Evolutionary conservation across 2,888 invertebrate genomes (phyloP).

Genomic region (Pantelozetes paolii): DNA sequence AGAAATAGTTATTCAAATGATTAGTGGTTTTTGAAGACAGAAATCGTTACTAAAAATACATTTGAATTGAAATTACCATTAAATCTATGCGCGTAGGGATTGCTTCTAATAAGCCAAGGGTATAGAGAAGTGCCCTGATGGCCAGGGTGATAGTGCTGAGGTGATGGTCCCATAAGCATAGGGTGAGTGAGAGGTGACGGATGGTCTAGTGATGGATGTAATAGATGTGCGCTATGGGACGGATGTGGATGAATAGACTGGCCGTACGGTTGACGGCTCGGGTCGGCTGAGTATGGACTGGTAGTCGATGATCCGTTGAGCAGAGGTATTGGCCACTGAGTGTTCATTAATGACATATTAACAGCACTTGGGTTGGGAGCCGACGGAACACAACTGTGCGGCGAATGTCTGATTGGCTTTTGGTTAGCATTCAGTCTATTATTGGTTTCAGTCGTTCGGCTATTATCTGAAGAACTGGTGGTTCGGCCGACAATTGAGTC

Average conservation of each 20-base stretch:
- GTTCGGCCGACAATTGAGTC: constrained; percentile 14
- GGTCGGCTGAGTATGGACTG: not conserved
- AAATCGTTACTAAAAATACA: no score
- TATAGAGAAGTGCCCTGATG: constrained; percentile 38
- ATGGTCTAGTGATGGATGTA: not conserved
- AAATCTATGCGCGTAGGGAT: constrained; percentile 40
- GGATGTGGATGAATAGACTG: not conserved
- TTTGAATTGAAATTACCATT: constrained; percentile 26
- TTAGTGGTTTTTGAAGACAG: no score
- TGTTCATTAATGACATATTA: not conserved
- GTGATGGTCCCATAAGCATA: constrained; percentile 37
- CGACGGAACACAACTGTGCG: not conserved
- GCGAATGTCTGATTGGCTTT: not conserved
- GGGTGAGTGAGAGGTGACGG: constrained; percentile 13
- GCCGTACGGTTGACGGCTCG: not conserved
- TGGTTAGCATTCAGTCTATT: not conserved
- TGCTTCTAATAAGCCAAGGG: constrained; percentile 39
- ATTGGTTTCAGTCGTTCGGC: not conserved
- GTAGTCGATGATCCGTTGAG: constrained; percentile 12
- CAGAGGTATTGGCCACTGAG: not conserved
- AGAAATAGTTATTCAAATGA: no score
- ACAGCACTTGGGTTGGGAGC: not conserved
- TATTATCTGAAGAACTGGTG: not conserved
- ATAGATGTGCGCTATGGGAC: not conserved
- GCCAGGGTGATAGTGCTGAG: constrained; percentile 35